Conservation (phyloP, 2,113 vertebrate genomes). For the Vidua chalybeata region DNA sequence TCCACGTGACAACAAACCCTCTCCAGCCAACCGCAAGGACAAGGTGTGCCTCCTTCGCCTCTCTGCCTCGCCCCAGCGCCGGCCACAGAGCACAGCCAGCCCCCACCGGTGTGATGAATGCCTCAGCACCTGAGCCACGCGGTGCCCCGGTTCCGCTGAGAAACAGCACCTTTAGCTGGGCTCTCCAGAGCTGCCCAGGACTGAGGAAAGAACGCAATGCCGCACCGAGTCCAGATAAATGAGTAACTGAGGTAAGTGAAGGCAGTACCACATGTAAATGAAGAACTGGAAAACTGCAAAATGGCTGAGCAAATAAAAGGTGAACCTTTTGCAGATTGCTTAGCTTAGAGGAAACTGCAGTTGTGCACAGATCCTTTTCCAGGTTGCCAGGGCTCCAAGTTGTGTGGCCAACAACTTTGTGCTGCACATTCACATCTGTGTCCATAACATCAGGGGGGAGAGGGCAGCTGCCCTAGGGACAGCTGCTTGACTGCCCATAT, state of each 20-base stretch:
- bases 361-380: background rate
- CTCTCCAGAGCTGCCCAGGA: no score
- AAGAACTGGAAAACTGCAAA: background rate
- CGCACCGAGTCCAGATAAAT: background rate
- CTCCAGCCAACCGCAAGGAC: no score
- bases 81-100: no score
- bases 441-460: rapidly evolving
- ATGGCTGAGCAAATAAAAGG: background rate
- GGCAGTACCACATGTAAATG: background rate
- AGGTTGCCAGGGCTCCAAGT: background rate
- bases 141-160: no score
- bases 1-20: no score
- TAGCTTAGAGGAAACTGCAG: background rate
- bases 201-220: no score
- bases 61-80: no score
- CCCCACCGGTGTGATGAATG: no score
- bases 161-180: no score
- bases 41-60: no score
- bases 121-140: no score
- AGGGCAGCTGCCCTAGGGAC: no score
- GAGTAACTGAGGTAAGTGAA: background rate
- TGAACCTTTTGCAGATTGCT: background rate
- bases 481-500: rapidly evolving
- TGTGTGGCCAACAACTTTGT: background rate
- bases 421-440: rapidly evolving